Base-by-base conservation (phyloP, 53 echinoderm and acorn worm species). In the Patiria pectinifera region DNA sequence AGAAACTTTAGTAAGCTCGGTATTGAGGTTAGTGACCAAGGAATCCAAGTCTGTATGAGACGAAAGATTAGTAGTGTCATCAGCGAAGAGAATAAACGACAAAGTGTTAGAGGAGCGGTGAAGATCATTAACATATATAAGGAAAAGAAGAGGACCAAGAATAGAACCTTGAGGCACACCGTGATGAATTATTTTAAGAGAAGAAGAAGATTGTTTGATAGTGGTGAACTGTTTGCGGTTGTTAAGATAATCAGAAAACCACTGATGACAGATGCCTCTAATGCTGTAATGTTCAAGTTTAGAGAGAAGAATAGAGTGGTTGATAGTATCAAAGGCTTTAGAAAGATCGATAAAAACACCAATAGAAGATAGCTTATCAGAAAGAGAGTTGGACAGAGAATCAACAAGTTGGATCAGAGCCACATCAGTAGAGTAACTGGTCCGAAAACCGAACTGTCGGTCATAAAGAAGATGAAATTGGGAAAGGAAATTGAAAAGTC, bases 401-500 rank as follows among this genome's bases (percentile, higher is more conserved):
- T 79, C 79, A 80, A 81, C 82, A 24, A 78, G 63, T 15, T 81
- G 61, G 7, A 81, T 81, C 12, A 82, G 11, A 45, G 48, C 91
- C 78, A 82, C 47, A 62, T 82, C 69, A 47, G 91, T 91, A 18
- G 66, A 80, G 62, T 80, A 81, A 14, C 79, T 81, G 19, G 15
- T 46, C 8, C 82, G 19, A 48, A 91, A 91, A 7, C 91, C 91
- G 35, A 91, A 91, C 66, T 91, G 84, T 0, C 62, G 4, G 23
- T 84, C 84, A 24, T 11, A 84, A 61, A 84, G 84, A 62, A 84
- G 21, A 25, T 61, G 61, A 62, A 84, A 84, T 60, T 84, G 58
- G 62, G 78, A 78, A n/a, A 85, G 85, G 62, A 85, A 85, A 5
- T 85, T 85, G 23, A 45, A 85, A 24, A 85, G 85, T 61, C 85